Evolutionary conservation across 2,888 invertebrate genomes (phyloP).

Genomic region (Linnaemya vulpina): DNA sequence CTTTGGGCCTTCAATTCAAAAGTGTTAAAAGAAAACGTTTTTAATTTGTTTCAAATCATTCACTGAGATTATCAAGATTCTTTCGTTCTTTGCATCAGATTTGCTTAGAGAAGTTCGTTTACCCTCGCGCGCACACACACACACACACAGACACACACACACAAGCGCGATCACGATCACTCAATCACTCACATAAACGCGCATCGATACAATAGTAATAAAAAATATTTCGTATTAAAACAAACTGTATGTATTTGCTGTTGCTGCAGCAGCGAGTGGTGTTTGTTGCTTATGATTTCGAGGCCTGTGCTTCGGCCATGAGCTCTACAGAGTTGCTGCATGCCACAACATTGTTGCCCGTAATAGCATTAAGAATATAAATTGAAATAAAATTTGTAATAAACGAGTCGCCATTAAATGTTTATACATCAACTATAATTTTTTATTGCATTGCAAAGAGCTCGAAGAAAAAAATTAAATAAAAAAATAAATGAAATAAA

Average conservation of each 20-base stretch:
- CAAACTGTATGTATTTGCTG: slow-evolving; percentile 53
- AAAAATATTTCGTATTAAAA: slow-evolving; percentile 37
- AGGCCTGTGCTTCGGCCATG: slow-evolving; percentile 63
- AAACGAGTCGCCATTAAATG: slow-evolving; percentile 83
- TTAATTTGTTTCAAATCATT: slow-evolving; percentile 16
- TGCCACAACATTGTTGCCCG: slow-evolving; percentile 70
- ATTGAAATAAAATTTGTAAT: slow-evolving; percentile 83
- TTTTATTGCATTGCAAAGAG: slow-evolving; percentile 69
- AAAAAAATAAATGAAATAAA: neutral
- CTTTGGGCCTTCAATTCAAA: neutral
- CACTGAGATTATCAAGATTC: slow-evolving; percentile 25
- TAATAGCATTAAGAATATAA: slow-evolving; percentile 73
- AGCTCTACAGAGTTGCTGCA: slow-evolving; percentile 51
- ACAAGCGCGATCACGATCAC: neutral
- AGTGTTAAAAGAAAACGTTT: slow-evolving; percentile 19
- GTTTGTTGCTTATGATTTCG: slow-evolving; percentile 2
- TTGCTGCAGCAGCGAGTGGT: slow-evolving; percentile 37
- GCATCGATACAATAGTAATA: slow-evolving; percentile 23
- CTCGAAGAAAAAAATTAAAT: slow-evolving; percentile 25
- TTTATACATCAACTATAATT: slow-evolving; percentile 83
- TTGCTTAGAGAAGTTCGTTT: slow-evolving; percentile 41
- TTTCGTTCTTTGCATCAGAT: slow-evolving; percentile 21
- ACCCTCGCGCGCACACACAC: neutral
- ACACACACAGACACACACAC: neutral
- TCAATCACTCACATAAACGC: neutral